Evolutionary conservation across 2,797 vertebrate genomes (phyloP).

Genomic region (Hylomyscus alleni): DNA sequence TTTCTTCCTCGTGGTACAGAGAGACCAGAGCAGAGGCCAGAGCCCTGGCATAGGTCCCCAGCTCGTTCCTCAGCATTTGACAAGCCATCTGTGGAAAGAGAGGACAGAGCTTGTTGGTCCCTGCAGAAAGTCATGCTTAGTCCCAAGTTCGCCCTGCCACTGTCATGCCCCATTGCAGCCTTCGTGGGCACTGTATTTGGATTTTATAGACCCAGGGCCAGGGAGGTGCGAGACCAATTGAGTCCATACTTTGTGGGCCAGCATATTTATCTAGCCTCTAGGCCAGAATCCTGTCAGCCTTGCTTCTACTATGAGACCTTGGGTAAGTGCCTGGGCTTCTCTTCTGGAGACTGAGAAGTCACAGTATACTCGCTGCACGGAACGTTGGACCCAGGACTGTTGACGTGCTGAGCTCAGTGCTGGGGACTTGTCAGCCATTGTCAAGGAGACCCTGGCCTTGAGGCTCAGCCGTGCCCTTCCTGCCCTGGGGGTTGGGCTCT

Average conservation of each 20-base stretch:
- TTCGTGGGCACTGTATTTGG: too few species aligned
- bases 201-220: neutral
- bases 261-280: neutral
- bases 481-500: neutral
- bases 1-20: neutral
- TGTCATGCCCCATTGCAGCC: neutral
- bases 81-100: neutral
- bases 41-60: neutral
- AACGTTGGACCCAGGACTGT: neutral
- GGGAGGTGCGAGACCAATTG: neutral
- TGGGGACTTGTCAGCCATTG: accelerated
- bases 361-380: too few species aligned
- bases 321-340: neutral
- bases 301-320: constrained; percentile 21
- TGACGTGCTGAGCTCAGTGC: neutral
- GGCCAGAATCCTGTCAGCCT: too few species aligned
- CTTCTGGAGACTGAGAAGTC: neutral
- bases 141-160: neutral
- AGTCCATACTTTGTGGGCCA: neutral
- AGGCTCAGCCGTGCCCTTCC: neutral
- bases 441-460: neutral
- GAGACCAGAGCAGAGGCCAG: neutral
- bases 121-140: neutral
- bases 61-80: neutral
- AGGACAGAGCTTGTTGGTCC: neutral